Evolutionary conservation across 2,888 invertebrate species (phyloP).

Genomic region (Phalera bucephala): DNA sequence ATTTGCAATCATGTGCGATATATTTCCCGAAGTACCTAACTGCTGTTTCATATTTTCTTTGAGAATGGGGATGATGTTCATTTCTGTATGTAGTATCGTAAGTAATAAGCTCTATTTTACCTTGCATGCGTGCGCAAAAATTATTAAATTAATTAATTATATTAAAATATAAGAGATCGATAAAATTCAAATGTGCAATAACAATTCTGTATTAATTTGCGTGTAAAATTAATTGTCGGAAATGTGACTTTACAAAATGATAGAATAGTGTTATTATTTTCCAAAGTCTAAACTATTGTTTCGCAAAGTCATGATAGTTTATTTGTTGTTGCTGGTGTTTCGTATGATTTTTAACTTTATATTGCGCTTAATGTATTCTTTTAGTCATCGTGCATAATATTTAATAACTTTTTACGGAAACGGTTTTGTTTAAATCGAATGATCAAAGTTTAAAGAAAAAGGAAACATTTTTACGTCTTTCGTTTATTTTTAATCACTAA

Average conservation of each 20-base stretch:
- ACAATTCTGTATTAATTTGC: too few species aligned
- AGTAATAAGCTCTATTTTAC: conserved; percentile 20
- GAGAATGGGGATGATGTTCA: conserved; percentile 45
- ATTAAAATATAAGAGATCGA: not conserved
- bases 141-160: not conserved
- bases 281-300: not conserved
- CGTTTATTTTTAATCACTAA: too few species aligned
- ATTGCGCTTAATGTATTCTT: conserved; percentile 6
- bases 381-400: not conserved
- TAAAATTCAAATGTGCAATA: not conserved
- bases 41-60: conserved; percentile 37
- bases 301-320: conserved; percentile 6
- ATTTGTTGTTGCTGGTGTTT: conserved; percentile 6
- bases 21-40: conserved; percentile 47
- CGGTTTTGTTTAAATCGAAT: not conserved
- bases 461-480: too few species aligned
- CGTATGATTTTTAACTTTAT: conserved; percentile 13
- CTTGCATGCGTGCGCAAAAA: not conserved
- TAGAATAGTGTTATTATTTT: not conserved
- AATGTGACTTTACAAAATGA: not conserved
- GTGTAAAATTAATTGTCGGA: too few species aligned
- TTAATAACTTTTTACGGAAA: too few species aligned
- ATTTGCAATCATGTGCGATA: conserved; percentile 47
- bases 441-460: not conserved
- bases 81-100: conserved; percentile 47